phyloP scores from a whole-genome alignment of 2,113 vertebrate species.

The Leptobrachium leishanense region DNA sequence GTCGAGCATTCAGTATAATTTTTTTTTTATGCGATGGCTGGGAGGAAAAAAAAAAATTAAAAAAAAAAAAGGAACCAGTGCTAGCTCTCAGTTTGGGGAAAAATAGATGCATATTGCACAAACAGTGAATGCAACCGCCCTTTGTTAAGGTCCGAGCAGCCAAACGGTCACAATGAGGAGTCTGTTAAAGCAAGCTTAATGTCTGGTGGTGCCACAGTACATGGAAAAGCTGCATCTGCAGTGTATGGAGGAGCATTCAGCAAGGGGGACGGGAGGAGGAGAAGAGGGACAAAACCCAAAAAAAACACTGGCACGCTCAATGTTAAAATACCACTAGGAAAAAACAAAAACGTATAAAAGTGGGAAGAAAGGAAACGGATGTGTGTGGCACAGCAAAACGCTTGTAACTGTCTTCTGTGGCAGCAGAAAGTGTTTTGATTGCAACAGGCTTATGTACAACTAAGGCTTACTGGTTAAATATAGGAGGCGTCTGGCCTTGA shows the following conservation, averaged over 20 bases:
- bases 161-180: constrained; percentile 9
- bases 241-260: constrained; percentile 53
- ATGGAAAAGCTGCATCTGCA: background rate
- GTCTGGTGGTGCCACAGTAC: background rate
- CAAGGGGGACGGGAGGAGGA: constrained; percentile 70
- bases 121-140: constrained; percentile 91
- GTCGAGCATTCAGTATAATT: constrained; percentile 83
- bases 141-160: constrained; percentile 77
- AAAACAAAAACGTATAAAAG: constrained; percentile 60
- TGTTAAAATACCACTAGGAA: constrained; percentile 72
- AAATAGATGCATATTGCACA: constrained; percentile 97
- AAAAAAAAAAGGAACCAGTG: constrained; percentile 62
- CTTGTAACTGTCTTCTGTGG: constrained; percentile 85
- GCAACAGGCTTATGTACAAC: constrained; percentile 95
- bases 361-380: constrained; percentile 63
- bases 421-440: constrained; percentile 78
- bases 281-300: background rate
- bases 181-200: background rate
- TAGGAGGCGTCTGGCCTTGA: constrained; percentile 85
- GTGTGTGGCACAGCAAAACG: constrained; percentile 91
- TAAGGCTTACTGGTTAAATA: constrained; percentile 99
- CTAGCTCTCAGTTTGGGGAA: constrained; percentile 77
- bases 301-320: constrained; percentile 69
- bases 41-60: constrained; percentile 61
- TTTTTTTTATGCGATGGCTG: constrained; percentile 76